A percentile compares a stretch with the other conserved stretches of the same genome.
Evolutionary conservation across 2,888 invertebrate species (phyloP).

Genomic region (Sinhomidia bicolor): DNA sequence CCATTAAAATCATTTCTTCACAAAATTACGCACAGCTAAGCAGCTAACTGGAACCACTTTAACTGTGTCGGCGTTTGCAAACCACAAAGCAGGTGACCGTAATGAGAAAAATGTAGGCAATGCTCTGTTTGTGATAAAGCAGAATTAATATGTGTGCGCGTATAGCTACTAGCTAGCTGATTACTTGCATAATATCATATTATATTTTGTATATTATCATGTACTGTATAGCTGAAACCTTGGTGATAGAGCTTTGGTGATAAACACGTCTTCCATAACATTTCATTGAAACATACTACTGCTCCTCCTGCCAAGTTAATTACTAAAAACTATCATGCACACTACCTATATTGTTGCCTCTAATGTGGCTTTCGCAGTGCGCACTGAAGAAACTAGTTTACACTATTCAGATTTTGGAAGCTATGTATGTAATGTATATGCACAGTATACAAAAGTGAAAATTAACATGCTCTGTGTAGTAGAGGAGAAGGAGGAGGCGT

Average conservation of each 20-base stretch:
- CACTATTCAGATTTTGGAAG: constrained; percentile 15
- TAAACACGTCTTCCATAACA: neutral
- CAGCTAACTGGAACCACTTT: constrained; percentile 53
- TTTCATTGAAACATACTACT: constrained; percentile 19
- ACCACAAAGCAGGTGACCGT: constrained; percentile 51
- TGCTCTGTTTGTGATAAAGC: constrained; percentile 18
- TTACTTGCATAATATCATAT: constrained; percentile 32
- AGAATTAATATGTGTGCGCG: constrained; percentile 30
- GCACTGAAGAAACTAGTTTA: constrained; percentile 28
- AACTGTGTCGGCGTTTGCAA: constrained; percentile 12
- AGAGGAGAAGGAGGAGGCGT: too few relatives aligned
- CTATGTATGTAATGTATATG: too few relatives aligned
- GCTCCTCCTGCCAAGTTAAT: constrained; percentile 22
- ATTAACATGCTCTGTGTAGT: neutral
- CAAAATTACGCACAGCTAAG: constrained; percentile 34
- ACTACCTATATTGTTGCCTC: too few relatives aligned
- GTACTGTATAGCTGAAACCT: neutral
- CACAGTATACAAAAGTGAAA: neutral
- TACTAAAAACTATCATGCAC: too few relatives aligned
- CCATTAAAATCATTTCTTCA: constrained; percentile 58
- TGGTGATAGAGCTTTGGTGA: constrained; percentile 1
- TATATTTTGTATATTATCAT: neutral
- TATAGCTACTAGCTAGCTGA: too few relatives aligned
- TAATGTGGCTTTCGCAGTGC: too few relatives aligned
- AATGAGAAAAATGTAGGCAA: constrained; percentile 53